These are phyloP conservation scores for Pseudomyrmex flavicornis DNA, from an alignment of 1,140 invertebrate species.

Conservation along the genomic window DNA sequence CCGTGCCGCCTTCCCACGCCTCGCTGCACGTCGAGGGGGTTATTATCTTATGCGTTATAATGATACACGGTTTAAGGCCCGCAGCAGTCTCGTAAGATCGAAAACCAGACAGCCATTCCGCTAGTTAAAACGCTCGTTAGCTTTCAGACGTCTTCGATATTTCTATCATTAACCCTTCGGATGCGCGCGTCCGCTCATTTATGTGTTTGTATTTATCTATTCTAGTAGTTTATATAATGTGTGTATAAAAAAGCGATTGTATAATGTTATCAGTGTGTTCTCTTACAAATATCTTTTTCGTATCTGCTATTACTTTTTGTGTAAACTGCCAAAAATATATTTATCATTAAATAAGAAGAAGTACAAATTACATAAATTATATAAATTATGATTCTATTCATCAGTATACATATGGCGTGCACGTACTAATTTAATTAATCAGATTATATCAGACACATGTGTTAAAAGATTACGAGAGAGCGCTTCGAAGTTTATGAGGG, in stretches of 20 bases:
- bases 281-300: too few relatives aligned
- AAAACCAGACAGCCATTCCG: conserved; percentile 63
- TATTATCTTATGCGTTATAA: conserved; percentile 81
- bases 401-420: too few relatives aligned
- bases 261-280: too few relatives aligned
- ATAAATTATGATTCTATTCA: not conserved
- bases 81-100: conserved; percentile 73
- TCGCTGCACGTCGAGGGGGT: conserved; percentile 79
- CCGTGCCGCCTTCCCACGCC: conserved; percentile 69
- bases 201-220: not conserved
- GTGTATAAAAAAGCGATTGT: too few relatives aligned
- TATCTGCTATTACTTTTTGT: too few relatives aligned
- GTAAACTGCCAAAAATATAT: not conserved
- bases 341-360: not conserved
- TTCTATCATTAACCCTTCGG: not conserved
- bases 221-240: not conserved
- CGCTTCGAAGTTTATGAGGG: conserved; percentile 1
- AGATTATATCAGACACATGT: conserved; percentile 25
- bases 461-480: conserved; percentile 27
- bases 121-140: conserved; percentile 45
- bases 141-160: conserved; percentile 17
- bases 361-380: not conserved
- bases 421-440: conserved; percentile 21
- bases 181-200: not conserved
- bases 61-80: conserved; percentile 75